Evolutionary conservation across 2,888 invertebrate species (phyloP), one percentile per base, ranked within the genome.

Genomic region (Malthinus flaveolus): DNA sequence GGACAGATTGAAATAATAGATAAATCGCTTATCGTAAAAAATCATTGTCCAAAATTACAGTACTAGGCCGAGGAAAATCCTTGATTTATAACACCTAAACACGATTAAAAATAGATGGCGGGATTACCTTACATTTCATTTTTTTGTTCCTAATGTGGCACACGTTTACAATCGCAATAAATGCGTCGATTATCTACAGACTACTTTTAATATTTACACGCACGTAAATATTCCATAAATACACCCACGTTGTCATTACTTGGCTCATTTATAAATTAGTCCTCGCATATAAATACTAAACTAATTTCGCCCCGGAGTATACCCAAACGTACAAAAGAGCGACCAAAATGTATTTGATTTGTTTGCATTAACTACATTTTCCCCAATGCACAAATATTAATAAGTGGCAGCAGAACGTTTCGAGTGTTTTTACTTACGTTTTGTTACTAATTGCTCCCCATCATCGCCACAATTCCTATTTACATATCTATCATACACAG

Each of bases 401-500:
- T 56, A 46, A 53, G 45, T 48, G 42, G 45, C 11, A 34, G 55
- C 57, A 65, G 60, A 59, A 46, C 15, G 59, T 52, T 56, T 59
- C 45, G 58, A 63, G 58, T 59, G 54, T 54, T 54, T 59, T 62
- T 61, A 63, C 54, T 64, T 59, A 62, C 59, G 54, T 32, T 36
- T 64, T 72, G 73, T 71, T 69, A 71, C 70, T 74, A 74, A 75
- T 73, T 73, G 72, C 71, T 62, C 66, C 62, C 67, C 67, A 69
- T 64, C 65, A 64, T 59, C 66, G 62, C 64, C 62, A 64, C 65
- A 37, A 63, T 63, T 64, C 62, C 59, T 75, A 77, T 77, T 77
- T 76, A 74, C 76, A 77, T 75, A 77, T 74, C 77, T 73, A 78
- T 78, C 78, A 77, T 67, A 71, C 65, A 68, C 77, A 77, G 76